Evolutionary conservation across 2,888 invertebrate genomes (phyloP), one percentile per base, ranked within the genome.

Genomic region (Marronus borbonicus): DNA sequence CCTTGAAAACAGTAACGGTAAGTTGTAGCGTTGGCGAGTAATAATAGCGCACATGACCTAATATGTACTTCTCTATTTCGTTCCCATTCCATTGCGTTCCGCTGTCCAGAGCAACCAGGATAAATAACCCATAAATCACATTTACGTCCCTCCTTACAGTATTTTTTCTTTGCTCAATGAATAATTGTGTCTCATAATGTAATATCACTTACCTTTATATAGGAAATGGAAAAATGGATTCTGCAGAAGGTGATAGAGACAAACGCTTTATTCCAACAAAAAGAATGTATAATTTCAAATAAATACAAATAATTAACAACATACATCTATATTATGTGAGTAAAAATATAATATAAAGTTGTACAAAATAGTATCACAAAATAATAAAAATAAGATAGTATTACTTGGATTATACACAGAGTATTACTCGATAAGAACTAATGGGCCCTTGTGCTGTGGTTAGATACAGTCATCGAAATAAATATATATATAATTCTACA

Each of bases 351-450:
- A 62, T 62, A 62, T 31, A 20, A 20, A 55, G 12, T 55, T 55
- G 20, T 62, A 28, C 24, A 62, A 62, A 62, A 62, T n/a, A 44
- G 65, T 68, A 68, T 68, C 68, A 68, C 68, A 68, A 68, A 68
- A 68, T 66, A 68, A 68, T n/a, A 65, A 17, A 39, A 65, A 65
- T 55, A 36, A 5, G 5, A 5, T 36, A 5, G 28, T 62, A 12
- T 24, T 10, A 24, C 14, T 60, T 24, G 60, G 62, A 28, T 24
- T 28, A 49, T 31, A 44, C 39, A 65, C 50, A 52, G 31, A 36
- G 17, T 68, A 14, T 24, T 49, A 50, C 50, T 20, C 31, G 65
- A 20, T 49, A 28, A 24, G 50, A 68, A 62, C 62, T 62, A 62
- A 62, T 36, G 39, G 20, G 50, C 24, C 49, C 24, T 49, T 44